Base-by-base conservation (phyloP, 37 sponge, comb jelly and placozoan genomes). In the Theonella swinhoei region DNA sequence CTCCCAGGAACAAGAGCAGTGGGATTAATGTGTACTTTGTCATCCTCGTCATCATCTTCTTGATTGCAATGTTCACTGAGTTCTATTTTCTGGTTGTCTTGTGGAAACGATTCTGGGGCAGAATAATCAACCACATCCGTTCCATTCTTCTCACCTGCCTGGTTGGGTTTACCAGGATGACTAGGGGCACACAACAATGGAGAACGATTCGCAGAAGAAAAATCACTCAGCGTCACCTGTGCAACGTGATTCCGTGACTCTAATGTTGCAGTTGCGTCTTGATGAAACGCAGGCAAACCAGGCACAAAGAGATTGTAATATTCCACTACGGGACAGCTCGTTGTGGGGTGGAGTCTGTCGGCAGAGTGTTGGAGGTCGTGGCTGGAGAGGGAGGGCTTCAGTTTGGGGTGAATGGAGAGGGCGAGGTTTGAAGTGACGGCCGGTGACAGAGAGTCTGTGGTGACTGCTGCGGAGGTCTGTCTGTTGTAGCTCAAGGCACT, bases 261-360 rank as follows among this genome's bases (percentile, higher is more conserved):
- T 4, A 68, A 54, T 3, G 68, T 47, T 25, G 42, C 20, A 1
- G 9, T 54, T 1, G 20, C 34, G 4, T 1, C 32, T 67, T 2
- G 30, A 5, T 33, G 26, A 29, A 75, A 33, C 0, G 84, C 84
- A 29, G 84, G 84, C 2, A 83, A 25, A 11, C 74, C 19, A 32
- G 84, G 84, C 2, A 62, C 84, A 42, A 37, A 75, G 1, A 65
- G 47, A 67, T 83, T 83, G 76, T 83, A 83, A 25, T 83, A 75
- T 20, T 83, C 76, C 30, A 41, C 32, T 28, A 68, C 20, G 19
- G 33, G 69, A 31, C 1, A 1, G 3, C 33, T 32, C 33, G 1
- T 1, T 25, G 30, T 68, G 2, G 30, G 3, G 5, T 23, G 24
- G n/a, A 23, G 29, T 7, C 30, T 32, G 20, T 9, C 30, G 39